Conservation (phyloP, 1,140 invertebrate genomes). For the Chionoecetes opilio region DNA sequence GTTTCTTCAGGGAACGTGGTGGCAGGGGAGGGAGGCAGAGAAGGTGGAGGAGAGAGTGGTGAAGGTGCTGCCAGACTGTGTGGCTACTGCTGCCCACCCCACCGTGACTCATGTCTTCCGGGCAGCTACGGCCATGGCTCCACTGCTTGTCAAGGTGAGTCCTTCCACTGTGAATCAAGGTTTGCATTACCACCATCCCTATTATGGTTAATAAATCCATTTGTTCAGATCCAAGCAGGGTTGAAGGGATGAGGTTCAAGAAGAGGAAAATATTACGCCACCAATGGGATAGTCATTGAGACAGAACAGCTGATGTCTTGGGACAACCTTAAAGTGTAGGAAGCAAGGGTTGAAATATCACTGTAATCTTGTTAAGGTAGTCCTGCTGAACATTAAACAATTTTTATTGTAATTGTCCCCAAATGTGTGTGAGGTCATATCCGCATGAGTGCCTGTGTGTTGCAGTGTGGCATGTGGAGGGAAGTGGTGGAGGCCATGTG, state of each 20-base stretch:
- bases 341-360: no score
- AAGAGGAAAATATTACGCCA: no score
- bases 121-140: constrained; percentile 23
- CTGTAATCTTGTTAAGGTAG: neutral
- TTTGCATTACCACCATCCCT: neutral
- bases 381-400: no score
- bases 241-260: no score
- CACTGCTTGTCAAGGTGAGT: constrained; percentile 47
- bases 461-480: constrained; percentile 54
- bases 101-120: constrained; percentile 42
- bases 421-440: neutral
- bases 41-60: neutral
- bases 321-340: no score
- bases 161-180: neutral
- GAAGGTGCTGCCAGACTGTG: constrained; percentile 20
- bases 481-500: constrained; percentile 58
- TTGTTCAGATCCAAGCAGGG: no score
- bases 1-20: neutral
- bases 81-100: neutral
- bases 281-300: no score
- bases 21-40: neutral
- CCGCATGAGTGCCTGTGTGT: neutral
- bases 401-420: neutral
- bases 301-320: no score
- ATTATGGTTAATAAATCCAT: no score